A percentile compares a stretch with the other conserved stretches of the same genome.
phyloP scores from a whole-genome alignment of 2,888 invertebrate species.

The Apamea sordens region DNA sequence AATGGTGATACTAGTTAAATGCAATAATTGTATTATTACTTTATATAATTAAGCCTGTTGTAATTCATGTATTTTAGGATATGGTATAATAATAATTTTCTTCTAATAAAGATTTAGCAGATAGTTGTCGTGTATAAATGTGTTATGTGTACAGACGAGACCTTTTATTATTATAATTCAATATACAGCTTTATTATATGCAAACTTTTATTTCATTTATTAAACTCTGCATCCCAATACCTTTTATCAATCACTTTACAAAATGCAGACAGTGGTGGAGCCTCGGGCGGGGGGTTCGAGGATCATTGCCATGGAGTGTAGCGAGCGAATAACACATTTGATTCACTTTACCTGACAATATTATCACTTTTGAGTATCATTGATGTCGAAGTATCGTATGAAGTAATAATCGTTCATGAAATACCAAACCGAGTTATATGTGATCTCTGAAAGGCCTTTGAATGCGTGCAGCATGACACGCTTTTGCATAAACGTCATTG shows the following conservation, averaged over 20 bases:
- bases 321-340: background rate
- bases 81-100: constrained; percentile 71
- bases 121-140: constrained; percentile 79
- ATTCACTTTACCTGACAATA: background rate
- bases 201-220: constrained; percentile 59
- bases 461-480: too few relatives aligned
- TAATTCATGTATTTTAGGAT: constrained; percentile 78
- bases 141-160: constrained; percentile 85
- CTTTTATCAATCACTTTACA: background rate
- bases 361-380: too few relatives aligned
- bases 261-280: background rate
- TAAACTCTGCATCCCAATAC: background rate
- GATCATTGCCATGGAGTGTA: background rate
- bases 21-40: constrained; percentile 77
- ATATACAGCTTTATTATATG: constrained; percentile 86
- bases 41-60: constrained; percentile 75
- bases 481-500: too few relatives aligned
- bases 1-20: constrained; percentile 86
- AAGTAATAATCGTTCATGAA: too few relatives aligned
- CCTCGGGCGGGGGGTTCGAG: background rate
- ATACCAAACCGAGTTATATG: too few relatives aligned
- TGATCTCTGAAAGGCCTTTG: too few relatives aligned
- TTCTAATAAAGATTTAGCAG: constrained; percentile 73
- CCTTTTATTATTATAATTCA: constrained; percentile 83
- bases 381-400: too few relatives aligned